Evolutionary conservation across 2,888 invertebrate genomes (phyloP), one percentile per base, ranked within the genome.

Genomic region (Erebia ligea): DNA sequence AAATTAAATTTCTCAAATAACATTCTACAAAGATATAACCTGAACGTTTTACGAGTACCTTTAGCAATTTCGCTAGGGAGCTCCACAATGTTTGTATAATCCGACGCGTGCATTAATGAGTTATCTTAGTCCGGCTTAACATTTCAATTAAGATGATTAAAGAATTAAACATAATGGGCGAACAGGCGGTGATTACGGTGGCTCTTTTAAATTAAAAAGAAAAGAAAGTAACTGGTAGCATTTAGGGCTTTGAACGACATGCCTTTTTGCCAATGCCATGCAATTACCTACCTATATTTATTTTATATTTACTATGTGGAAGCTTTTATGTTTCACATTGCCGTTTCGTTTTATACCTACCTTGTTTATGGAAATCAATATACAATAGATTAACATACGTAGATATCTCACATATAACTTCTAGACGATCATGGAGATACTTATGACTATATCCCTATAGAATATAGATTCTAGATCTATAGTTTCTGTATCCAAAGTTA

Each of bases 61-160:
- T 17, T 42, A 13, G 11, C 57, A 58, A 34, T 50, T 34, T 58
- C 66, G 68, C 71, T 71, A 63, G 48, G 56, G 63, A 61, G 65
- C 67, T 48, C 71, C 81, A 82, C 82, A 85, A 84, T 76, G 69
- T 70, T 73, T 76, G 73, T 74, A 78, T 84, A 84, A 84, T 81
- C 85, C 78, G 81, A 82, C 81, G 79, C 77, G 76, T 80, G 82
- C 86, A 86, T 88, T 89, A 87, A 89, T 82, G 84, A 82, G 81
- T 86, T 89, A 89, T 89, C 91, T 80, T 76, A 76, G 75, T 69
- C 73, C 78, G 79, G 81, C 83, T 85, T 84, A 87, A 91, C 90
- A 88, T 92, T 91, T 91, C 91, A 92, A 92, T 92, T 91, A 92
- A 83, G 79, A 76, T 78, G 89, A 91, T 91, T 90, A 90, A 90